A percentile compares a stretch with the other conserved stretches of the same genome.
Conservation (phyloP, 30 jellyfish, hydroid and myxozoan species). For the Clytia hemisphaerica region DNA sequence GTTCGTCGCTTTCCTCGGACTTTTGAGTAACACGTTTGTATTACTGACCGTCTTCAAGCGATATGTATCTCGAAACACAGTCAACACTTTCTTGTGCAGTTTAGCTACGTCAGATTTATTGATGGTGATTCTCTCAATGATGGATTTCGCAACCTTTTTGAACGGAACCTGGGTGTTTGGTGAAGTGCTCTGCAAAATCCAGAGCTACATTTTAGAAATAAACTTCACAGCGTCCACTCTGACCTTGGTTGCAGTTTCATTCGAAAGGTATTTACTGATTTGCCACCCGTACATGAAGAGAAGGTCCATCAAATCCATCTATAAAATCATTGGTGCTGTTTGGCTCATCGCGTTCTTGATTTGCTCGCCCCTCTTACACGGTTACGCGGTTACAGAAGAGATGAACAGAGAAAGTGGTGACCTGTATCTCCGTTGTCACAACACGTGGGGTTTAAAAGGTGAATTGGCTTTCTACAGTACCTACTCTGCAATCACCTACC, state of each 20-base stretch:
- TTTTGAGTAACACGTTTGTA: conserved; percentile 58
- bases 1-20: conserved; percentile 47
- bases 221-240: conserved; percentile 71
- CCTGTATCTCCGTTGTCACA: conserved; percentile 49
- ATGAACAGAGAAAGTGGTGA: not conserved
- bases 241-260: conserved; percentile 88
- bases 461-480: conserved; percentile 53
- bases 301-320: conserved; percentile 47
- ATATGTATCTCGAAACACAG: conserved; percentile 57
- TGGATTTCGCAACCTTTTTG: conserved; percentile 75
- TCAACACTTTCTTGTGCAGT: conserved; percentile 65
- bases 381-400: conserved; percentile 40
- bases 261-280: conserved; percentile 73
- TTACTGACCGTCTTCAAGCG: conserved; percentile 45
- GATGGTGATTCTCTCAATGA: conserved; percentile 57
- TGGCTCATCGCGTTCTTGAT: conserved; percentile 74
- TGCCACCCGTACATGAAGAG: conserved; percentile 84
- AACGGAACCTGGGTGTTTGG: conserved; percentile 72
- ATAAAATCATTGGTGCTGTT: conserved; percentile 20
- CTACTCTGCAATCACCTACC: conserved; percentile 56
- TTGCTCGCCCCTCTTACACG: conserved; percentile 74
- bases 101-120: conserved; percentile 72
- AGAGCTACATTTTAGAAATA: conserved; percentile 67
- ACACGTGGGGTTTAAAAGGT: conserved; percentile 54
- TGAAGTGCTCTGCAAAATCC: conserved; percentile 66